Base-by-base conservation (phyloP, 2,113 vertebrate species). In the Theristicus caerulescens region DNA sequence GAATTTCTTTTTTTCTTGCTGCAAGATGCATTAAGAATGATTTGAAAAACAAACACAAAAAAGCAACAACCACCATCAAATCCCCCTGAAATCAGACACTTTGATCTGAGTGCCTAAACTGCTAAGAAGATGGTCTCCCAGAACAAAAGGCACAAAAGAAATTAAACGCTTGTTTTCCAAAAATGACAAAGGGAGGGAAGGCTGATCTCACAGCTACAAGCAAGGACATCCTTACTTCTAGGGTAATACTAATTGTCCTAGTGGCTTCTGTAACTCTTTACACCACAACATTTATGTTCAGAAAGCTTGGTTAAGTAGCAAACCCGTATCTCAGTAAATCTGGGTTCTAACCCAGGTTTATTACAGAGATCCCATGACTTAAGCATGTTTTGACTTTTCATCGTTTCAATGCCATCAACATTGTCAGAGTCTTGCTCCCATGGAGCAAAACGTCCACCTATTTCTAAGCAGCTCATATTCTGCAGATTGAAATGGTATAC, bases 61-160 rank as follows among this genome's bases (percentile, higher is more conserved):
- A 52, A 76, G 73, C 66, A 88, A 84, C 71, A 85, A 86, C 66
- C 87, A 26, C 74, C 74, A 38, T 88, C 42, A 83, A 93, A 92
- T 70, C 90, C 81, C 62, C 83, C 71, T 79, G 90, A 93, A 95
- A 90, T 89, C 81, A 92, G 73, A 69, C 59, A 51, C 87, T 86
- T 87, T 93, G 92, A 96, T 96, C 80, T 52, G 36, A 81, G 42
- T 64, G 83, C 64, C 44, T 86, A 71, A 57, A 81, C 81, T 91
- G 57, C 89, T 96, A 97, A 94, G 87, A 87, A 51, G 71, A 90
- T 82, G 61, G 82, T 94, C 90, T 85, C 32, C 27, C 32, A 71
- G 81, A 86, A 93, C 78, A 94, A 91, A 88, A 90, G 46, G 36
- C 77, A 88, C 72, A 78, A 93, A 93, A 86, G 89, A 76, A 86